Conservation (phyloP, 2,888 invertebrate genomes). For the Lacanobia oleracea region DNA sequence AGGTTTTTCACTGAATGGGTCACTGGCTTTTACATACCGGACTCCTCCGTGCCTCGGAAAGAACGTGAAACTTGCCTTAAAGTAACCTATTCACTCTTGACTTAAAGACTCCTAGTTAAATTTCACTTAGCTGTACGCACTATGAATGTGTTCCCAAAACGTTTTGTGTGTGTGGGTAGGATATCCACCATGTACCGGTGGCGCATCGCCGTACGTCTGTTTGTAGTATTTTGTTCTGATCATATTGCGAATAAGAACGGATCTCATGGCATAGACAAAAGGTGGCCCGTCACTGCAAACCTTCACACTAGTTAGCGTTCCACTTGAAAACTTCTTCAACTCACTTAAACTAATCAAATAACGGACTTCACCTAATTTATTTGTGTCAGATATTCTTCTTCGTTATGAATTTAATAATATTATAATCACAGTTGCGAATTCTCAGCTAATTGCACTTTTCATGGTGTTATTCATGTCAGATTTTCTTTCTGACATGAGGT, state of each 20-base stretch:
- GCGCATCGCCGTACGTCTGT: no score
- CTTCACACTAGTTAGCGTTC: neutral
- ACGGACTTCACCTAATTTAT: neutral
- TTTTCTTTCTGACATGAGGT: neutral
- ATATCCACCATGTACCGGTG: no score
- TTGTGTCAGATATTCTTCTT: neutral
- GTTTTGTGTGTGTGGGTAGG: no score
- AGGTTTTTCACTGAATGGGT: no score
- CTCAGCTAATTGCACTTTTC: neutral
- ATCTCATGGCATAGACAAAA: neutral
- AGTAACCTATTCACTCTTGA: no score
- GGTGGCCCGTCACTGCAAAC: neutral
- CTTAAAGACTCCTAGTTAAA: no score
- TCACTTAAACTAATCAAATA: neutral
- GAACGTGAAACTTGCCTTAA: no score
- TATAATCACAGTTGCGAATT: neutral
- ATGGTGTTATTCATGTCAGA: neutral
- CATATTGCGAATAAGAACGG: neutral
- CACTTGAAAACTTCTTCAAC: neutral
- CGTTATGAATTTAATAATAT: neutral
- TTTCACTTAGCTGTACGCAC: no score
- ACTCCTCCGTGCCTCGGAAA: no score
- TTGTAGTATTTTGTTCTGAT: neutral
- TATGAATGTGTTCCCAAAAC: no score
- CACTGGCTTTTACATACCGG: no score